Evolutionary conservation across 2,888 invertebrate species (phyloP).

Genomic region (Rhaphigaster nebulosa): DNA sequence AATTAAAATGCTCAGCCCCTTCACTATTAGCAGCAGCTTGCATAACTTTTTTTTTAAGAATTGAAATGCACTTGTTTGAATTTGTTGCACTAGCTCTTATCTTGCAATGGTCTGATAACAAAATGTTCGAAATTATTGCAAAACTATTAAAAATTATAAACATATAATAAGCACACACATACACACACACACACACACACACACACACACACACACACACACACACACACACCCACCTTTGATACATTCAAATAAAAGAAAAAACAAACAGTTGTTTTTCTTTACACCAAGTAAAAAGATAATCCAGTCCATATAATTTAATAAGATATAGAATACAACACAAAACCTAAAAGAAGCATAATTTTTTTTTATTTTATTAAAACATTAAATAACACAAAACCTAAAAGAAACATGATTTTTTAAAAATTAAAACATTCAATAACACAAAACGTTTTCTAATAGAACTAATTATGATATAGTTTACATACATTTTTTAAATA

Average conservation of each 20-base stretch:
- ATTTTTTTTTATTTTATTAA: not conserved
- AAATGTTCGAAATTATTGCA: no score
- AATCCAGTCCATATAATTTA: constrained; percentile 11
- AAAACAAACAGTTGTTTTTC: not conserved
- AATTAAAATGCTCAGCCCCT: no score
- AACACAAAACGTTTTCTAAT: not conserved
- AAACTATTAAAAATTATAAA: no score
- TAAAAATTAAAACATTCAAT: not conserved
- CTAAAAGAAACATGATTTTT: not conserved
- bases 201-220: not conserved
- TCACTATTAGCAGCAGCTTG: no score
- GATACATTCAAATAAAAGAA: not conserved
- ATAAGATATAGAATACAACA: not conserved
- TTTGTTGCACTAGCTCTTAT: no score
- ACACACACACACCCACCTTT: not conserved
- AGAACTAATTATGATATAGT: not conserved
- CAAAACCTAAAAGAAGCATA: not conserved
- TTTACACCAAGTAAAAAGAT: not conserved
- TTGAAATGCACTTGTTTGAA: no score
- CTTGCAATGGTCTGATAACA: no score
- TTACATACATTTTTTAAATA: not conserved
- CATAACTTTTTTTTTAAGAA: no score
- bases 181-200: no score
- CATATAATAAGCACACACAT: no score
- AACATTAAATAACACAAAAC: not conserved